Evolutionary conservation across 2,113 vertebrate genomes (phyloP), one percentile per base, ranked within the genome.

Genomic region (Cinclus cinclus): DNA sequence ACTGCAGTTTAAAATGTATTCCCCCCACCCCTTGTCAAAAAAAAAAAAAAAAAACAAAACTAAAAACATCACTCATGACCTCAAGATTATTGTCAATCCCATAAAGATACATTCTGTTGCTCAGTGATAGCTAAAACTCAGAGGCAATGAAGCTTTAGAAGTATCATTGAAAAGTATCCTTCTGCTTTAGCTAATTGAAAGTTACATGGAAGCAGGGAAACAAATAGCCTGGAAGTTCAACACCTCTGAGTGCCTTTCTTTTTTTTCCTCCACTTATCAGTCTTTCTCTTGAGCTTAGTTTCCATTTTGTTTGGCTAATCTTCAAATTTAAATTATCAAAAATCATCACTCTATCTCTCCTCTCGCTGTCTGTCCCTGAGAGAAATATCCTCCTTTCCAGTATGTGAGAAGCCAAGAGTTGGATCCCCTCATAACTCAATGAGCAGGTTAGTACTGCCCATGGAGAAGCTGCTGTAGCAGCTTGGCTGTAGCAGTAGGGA

Each of bases 291-390:
- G 25, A n/a, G 75, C 44, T 47, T 77, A n/a, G 5, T 62, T 87
- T 87, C 17, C 25, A 16, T 76, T 89, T 44, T 47, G 9, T 27
- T 65, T 55, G 18, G 6, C 14, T 50, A 25, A 9, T 59, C 52
- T 60, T 87, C 6, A 13, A 67, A 85, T 42, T 67, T 37, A 44
- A 67, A 37, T 46, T 8, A 63, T 64, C 15, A 42, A 74, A 93
- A 68, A 33, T 18, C 21, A 27, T 41, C 24, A 44, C 8, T 92
- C 20, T 37, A 1, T 62, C 12, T 85, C 13, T 69, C 4, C 21
- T 60, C 31, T 87, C 0, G 0, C 22, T 49, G 3, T 30, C 22
- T 58, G 15, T 30, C 31, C 10, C 30, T 21, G 21, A 47, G 41
- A 33, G 19, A 3, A 8, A 33, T 46, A 46, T n/a, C 76, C 9